Conservation (phyloP, 2,797 vertebrate genomes). For the Pampus argenteus region DNA sequence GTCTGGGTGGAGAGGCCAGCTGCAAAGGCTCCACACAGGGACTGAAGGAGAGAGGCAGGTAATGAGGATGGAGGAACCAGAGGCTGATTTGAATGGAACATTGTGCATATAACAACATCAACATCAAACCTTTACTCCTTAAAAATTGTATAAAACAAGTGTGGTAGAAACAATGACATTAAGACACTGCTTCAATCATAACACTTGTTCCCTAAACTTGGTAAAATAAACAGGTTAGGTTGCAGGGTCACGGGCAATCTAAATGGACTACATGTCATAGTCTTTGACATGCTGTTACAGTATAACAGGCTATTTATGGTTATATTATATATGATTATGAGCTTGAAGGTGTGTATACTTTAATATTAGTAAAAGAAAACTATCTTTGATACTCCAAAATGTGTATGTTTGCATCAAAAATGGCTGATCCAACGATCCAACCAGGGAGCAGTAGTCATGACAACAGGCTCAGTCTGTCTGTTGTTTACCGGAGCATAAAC, state of each 20-base stretch:
- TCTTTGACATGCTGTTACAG: too few relatives aligned
- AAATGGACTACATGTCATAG: too few relatives aligned
- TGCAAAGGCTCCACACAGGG: neutral
- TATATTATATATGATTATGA: too few relatives aligned
- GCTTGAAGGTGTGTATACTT: neutral
- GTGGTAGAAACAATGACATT: neutral
- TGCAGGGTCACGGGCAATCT: too few relatives aligned
- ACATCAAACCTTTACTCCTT: neutral
- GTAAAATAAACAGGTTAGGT: too few relatives aligned
- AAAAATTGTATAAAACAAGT: too few relatives aligned
- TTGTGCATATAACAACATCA: neutral
- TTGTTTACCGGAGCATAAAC: constrained; percentile 42
- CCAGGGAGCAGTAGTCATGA: constrained; percentile 47
- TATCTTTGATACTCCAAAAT: neutral
- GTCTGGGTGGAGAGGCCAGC: constrained; percentile 4
- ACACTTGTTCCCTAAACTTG: too few relatives aligned
- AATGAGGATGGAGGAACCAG: neutral
- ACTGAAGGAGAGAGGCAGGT: neutral
- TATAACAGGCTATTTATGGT: too few relatives aligned
- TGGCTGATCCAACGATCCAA: constrained; percentile 4
- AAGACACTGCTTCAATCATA: too few relatives aligned
- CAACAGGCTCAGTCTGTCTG: constrained; percentile 42
- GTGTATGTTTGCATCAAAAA: constrained; percentile 25
- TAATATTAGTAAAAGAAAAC: neutral
- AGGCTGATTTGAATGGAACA: neutral